Conservation (phyloP, 2,113 vertebrate genomes). For the Chunga burmeisteri region DNA sequence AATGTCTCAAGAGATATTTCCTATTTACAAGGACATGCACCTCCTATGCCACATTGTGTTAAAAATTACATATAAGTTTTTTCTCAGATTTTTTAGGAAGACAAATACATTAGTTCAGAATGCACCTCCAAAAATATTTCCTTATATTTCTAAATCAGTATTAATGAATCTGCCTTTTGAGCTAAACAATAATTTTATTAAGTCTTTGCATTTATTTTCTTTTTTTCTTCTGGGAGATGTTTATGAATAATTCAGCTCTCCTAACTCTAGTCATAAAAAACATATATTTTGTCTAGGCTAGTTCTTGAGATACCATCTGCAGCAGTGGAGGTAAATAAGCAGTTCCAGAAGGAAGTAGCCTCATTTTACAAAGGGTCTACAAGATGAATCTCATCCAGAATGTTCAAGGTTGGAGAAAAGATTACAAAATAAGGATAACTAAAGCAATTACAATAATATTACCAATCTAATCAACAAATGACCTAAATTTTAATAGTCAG, state of each 20-base stretch:
- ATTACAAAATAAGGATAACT: background rate
- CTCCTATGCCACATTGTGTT: background rate
- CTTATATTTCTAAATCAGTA: background rate
- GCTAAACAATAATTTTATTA: background rate
- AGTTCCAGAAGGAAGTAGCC: background rate
- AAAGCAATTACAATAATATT: background rate
- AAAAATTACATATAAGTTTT: background rate
- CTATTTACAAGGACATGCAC: background rate
- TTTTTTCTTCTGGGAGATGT: background rate
- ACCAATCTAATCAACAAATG: background rate
- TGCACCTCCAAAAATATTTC: background rate
- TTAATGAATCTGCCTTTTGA: background rate
- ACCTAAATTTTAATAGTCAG: background rate
- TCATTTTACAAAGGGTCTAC: background rate
- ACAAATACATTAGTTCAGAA: background rate
- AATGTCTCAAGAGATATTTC: background rate
- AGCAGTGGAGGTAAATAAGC: background rate
- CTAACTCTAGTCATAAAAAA: background rate
- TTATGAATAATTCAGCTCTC: background rate
- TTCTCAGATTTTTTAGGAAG: background rate
- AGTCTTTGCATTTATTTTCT: background rate
- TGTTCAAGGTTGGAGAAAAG: background rate
- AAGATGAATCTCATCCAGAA: background rate
- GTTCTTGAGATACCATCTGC: background rate
- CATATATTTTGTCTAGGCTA: background rate